Evolutionary conservation across 2,888 invertebrate genomes (phyloP).

Genomic region (Teleogryllus oceanicus): DNA sequence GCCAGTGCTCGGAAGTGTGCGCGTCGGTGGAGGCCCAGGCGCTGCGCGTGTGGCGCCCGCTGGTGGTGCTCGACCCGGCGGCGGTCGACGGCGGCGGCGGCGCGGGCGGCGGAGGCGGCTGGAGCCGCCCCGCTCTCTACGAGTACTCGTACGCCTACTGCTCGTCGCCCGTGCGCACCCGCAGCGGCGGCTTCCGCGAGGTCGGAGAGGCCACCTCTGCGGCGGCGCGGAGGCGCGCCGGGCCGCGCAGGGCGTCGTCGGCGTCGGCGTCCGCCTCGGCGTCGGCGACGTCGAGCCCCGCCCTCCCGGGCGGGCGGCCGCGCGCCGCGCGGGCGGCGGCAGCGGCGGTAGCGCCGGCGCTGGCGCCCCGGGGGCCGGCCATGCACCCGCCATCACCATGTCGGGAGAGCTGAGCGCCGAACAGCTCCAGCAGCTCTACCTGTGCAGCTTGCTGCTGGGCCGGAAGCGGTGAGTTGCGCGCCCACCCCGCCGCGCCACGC

Average conservation of each 20-base stretch:
- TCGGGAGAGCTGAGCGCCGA: constrained; percentile 42
- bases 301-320: neutral
- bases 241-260: neutral
- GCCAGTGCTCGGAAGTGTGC: neutral
- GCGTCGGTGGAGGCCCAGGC: constrained; percentile 37
- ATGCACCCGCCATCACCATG: neutral
- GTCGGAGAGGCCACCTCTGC: neutral
- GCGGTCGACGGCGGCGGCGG: neutral
- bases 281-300: neutral
- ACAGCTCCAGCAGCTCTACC: constrained; percentile 45
- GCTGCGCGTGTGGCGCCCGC: constrained; percentile 39
- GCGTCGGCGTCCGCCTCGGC: neutral
- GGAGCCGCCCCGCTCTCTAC: neutral
- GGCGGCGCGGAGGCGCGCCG: neutral
- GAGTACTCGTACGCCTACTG: neutral
- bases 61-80: neutral
- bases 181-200: neutral
- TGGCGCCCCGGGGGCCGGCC: neutral
- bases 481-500: neutral
- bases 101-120: neutral
- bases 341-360: neutral
- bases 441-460: constrained; percentile 45
- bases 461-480: constrained; percentile 42
- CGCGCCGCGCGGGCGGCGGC: neutral
- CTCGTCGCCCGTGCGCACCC: neutral